phyloP scores from a whole-genome alignment of 1,140 invertebrate species.

The Dendroctonus valens region DNA sequence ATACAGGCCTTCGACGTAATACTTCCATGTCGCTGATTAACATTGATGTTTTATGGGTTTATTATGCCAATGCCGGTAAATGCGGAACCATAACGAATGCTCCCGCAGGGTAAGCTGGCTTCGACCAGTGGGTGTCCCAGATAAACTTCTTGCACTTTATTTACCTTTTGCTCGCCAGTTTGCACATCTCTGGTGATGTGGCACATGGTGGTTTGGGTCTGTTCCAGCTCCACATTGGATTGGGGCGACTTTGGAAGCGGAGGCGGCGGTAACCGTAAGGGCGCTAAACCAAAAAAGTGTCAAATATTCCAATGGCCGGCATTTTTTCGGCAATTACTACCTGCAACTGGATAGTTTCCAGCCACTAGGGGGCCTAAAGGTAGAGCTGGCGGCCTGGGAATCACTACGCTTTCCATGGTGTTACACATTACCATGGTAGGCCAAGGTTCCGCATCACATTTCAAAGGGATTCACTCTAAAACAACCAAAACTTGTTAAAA shows the following conservation, averaged over 20 bases:
- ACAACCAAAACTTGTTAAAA: neutral
- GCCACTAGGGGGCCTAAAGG: slow-evolving; percentile 19
- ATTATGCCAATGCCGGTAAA: too few species aligned
- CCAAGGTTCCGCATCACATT: neutral
- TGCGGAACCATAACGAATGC: too few species aligned
- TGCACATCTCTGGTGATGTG: slow-evolving; percentile 16
- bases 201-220: neutral
- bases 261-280: slow-evolving; percentile 16
- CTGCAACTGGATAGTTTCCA: too few species aligned
- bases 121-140: too few species aligned
- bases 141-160: too few species aligned
- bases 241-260: slow-evolving; percentile 7
- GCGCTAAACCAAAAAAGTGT: too few species aligned
- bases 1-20: too few species aligned
- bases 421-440: slow-evolving; percentile 37
- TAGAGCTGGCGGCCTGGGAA: slow-evolving; percentile 32
- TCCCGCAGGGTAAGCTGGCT: too few species aligned
- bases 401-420: slow-evolving; percentile 30
- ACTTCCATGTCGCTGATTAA: too few species aligned
- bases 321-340: too few species aligned
- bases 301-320: too few species aligned
- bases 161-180: slow-evolving; percentile 14
- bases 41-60: too few species aligned
- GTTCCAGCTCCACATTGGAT: neutral
- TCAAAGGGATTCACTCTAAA: neutral